Conservation (phyloP, 2,888 invertebrate species). For the Apotomis betuletana region DNA sequence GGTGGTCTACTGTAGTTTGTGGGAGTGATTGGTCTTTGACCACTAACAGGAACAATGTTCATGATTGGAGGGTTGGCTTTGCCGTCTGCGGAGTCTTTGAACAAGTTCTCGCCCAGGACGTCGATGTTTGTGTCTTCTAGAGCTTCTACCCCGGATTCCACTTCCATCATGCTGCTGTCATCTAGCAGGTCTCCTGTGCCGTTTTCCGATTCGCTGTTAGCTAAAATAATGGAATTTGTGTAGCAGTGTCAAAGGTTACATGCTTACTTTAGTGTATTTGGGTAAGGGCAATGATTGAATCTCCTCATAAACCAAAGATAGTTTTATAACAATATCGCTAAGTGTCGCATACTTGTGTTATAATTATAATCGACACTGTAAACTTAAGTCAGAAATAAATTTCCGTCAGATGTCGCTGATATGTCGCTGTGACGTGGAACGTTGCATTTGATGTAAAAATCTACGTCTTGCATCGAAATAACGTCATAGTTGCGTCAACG, state of each 20-base stretch:
- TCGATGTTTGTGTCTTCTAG: slow-evolving; percentile 74
- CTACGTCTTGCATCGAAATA: too few relatives aligned
- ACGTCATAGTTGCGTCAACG: too few relatives aligned
- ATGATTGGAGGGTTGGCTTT: slow-evolving; percentile 50
- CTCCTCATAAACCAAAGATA: too few relatives aligned
- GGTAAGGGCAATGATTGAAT: too few relatives aligned
- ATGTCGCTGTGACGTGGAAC: too few relatives aligned
- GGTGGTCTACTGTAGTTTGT: slow-evolving; percentile 65
- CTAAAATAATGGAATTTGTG: slow-evolving; percentile 47
- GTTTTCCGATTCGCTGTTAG: slow-evolving; percentile 63
- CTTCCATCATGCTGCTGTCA: slow-evolving; percentile 67
- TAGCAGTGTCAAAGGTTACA: background rate
- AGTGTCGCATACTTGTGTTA: too few relatives aligned
- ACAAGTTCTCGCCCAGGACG: slow-evolving; percentile 60
- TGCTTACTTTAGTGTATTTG: too few relatives aligned
- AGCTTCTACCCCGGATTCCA: slow-evolving; percentile 81
- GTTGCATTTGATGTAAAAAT: too few relatives aligned
- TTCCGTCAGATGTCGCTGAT: too few relatives aligned
- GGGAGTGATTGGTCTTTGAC: slow-evolving; percentile 47
- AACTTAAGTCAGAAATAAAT: too few relatives aligned
- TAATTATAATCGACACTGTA: too few relatives aligned
- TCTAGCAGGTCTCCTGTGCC: slow-evolving; percentile 57
- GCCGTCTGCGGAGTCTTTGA: slow-evolving; percentile 46
- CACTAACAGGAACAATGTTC: slow-evolving; percentile 39
- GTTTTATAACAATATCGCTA: too few relatives aligned